Evolutionary conservation across 1,140 invertebrate species (phyloP).

Genomic region (Metaphire vulgaris): DNA sequence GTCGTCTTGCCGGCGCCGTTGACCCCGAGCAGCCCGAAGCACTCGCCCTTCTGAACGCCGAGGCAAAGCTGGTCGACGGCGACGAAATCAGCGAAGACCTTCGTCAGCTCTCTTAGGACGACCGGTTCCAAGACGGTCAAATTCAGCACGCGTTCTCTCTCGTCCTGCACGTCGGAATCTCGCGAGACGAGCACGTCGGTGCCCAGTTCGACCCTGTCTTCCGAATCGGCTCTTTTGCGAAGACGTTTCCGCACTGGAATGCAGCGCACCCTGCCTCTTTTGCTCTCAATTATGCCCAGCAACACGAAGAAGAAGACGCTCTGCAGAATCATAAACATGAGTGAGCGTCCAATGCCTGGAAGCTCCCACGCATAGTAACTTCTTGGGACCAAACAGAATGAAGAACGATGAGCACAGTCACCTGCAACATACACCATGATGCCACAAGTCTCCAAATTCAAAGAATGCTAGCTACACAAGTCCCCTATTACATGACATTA

Average conservation of each 20-base stretch:
- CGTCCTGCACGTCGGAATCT: not conserved
- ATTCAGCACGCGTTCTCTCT: slow-evolving; percentile 3
- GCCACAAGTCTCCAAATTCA: too few relatives aligned
- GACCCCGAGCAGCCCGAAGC: slow-evolving; percentile 49
- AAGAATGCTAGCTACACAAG: too few relatives aligned
- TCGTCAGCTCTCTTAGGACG: slow-evolving; percentile 9
- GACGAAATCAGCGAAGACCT: slow-evolving; percentile 4
- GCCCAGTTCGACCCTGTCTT: too few relatives aligned
- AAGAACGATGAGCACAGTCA: too few relatives aligned
- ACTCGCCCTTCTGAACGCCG: slow-evolving; percentile 34
- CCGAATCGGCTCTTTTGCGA: too few relatives aligned
- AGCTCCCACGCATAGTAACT: slow-evolving; percentile 6
- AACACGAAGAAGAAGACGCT: slow-evolving; percentile 55
- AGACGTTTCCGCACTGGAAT: too few relatives aligned
- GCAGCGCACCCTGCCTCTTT: slow-evolving; percentile 18
- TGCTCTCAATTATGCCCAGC: slow-evolving; percentile 55
- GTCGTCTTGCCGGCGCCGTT: slow-evolving; percentile 54
- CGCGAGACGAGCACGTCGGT: too few relatives aligned
- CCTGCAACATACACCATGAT: too few relatives aligned
- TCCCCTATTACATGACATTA: too few relatives aligned
- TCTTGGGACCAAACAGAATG: too few relatives aligned
- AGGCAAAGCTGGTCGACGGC: slow-evolving; percentile 15
- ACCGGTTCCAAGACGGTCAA: slow-evolving; percentile 5
- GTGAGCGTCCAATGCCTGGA: slow-evolving; percentile 56
- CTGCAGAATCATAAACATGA: slow-evolving; percentile 55